phyloP scores from a whole-genome alignment of 2,888 invertebrate genomes.

The Barypeithes pellucidus region DNA sequence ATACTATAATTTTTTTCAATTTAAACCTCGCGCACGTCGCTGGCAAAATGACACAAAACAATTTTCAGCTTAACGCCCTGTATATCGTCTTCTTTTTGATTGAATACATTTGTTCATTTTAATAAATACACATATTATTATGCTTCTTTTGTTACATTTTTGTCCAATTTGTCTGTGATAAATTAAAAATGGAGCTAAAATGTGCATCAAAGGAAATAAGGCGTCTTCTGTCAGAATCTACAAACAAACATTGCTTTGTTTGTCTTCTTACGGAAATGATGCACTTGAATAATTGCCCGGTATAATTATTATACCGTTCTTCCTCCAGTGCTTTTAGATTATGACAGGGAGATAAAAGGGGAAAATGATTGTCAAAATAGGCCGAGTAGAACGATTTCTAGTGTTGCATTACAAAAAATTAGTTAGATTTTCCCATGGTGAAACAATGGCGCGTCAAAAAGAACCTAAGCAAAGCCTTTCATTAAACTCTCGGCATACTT shows the following conservation, averaged over 20 bases:
- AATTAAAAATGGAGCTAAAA: constrained; percentile 11
- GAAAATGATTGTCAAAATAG: constrained; percentile 30
- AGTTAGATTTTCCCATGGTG: constrained; percentile 8
- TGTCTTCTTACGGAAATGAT: constrained; percentile 43
- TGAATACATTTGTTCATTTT: too few species aligned
- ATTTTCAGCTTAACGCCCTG: too few species aligned
- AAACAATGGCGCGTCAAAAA: background rate
- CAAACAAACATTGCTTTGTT: constrained; percentile 41
- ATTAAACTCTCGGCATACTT: too few species aligned
- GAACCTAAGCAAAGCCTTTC: background rate
- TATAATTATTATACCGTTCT: constrained; percentile 39
- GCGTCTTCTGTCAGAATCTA: constrained; percentile 22
- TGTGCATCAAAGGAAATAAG: constrained; percentile 12
- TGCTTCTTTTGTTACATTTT: background rate
- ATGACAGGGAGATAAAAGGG: constrained; percentile 35
- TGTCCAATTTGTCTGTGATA: background rate
- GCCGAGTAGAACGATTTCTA: constrained; percentile 22
- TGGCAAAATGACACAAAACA: too few species aligned
- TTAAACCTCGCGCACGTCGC: too few species aligned
- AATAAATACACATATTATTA: too few species aligned
- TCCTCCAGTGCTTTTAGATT: constrained; percentile 44
- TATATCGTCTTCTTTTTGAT: too few species aligned
- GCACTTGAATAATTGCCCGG: constrained; percentile 40
- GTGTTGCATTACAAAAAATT: background rate
- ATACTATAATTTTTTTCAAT: too few species aligned